These are phyloP conservation scores for Nilaparvata lugens DNA, from an alignment of 1,140 invertebrate species.

Conservation along the genomic window DNA sequence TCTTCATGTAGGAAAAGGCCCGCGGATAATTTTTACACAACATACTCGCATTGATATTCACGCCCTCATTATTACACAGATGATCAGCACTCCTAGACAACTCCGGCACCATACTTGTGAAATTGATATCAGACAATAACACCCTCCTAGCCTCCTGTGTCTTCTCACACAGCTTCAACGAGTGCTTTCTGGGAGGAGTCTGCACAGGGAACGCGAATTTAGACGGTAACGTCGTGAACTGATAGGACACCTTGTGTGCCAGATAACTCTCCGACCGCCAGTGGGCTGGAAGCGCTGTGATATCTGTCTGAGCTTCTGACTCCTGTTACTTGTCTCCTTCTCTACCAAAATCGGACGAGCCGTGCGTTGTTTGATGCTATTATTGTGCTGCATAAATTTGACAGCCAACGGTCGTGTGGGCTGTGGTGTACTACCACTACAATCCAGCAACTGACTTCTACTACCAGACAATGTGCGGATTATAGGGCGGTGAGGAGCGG, in stretches of 20 bases:
- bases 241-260: conserved; percentile 41
- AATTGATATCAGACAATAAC: conserved; percentile 64
- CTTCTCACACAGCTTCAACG: conserved; percentile 45
- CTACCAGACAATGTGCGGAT: conserved; percentile 37
- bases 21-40: conserved; percentile 26
- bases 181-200: conserved; percentile 28
- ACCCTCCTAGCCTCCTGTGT: conserved; percentile 56
- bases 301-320: conserved; percentile 61
- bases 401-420: conserved; percentile 22
- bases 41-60: conserved; percentile 12
- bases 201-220: conserved; percentile 48
- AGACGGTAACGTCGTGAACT: conserved; percentile 53
- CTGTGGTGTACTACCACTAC: neutral
- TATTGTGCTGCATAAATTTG: conserved; percentile 24
- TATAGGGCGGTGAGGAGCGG: conserved; percentile 45
- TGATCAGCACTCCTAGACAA: conserved; percentile 67
- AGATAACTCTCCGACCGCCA: conserved; percentile 69
- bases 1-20: conserved; percentile 31
- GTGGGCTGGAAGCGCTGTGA: conserved; percentile 58
- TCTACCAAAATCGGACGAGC: conserved; percentile 31
- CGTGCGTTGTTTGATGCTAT: conserved; percentile 15
- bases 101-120: conserved; percentile 74
- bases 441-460: conserved; percentile 13
- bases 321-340: conserved; percentile 44
- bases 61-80: conserved; percentile 43